A percentile compares a stretch with the other conserved stretches of the same genome.
Evolutionary conservation across 2,797 vertebrate species (phyloP).

Genomic region (Balearica regulorum): DNA sequence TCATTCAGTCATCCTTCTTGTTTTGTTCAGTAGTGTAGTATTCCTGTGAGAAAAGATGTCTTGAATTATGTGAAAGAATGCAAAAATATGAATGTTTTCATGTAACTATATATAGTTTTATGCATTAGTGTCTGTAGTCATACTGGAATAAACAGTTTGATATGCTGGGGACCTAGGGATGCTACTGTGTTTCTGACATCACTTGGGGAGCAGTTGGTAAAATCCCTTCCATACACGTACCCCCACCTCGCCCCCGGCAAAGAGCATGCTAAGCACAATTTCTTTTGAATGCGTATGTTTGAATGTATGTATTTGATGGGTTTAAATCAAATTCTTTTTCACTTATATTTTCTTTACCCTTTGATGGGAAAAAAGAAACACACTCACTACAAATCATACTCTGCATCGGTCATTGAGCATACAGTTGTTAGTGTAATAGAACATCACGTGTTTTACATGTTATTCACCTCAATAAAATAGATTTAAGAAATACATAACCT

Average conservation of each 20-base stretch:
- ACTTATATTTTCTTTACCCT: not conserved
- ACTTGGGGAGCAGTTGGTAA: not conserved
- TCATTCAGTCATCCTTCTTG: not conserved
- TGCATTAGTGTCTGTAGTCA: not conserved
- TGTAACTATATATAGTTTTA: not conserved
- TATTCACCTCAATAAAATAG: not conserved
- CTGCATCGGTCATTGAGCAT: not conserved
- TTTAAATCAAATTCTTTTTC: not conserved
- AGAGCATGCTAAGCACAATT: not conserved
- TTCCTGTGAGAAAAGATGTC: not conserved
- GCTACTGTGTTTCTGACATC: not conserved
- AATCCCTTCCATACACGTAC: not conserved
- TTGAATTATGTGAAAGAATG: not conserved
- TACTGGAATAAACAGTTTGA: not conserved
- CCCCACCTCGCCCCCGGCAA: fast-evolving
- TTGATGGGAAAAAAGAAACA: not conserved
- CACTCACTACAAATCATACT: fast-evolving
- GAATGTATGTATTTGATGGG: not conserved
- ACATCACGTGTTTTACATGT: not conserved
- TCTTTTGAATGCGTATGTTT: not conserved
- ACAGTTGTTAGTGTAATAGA: not conserved
- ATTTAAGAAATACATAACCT: not conserved
- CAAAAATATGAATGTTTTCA: not conserved
- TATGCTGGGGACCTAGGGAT: not conserved
- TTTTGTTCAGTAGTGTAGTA: not conserved